Evolutionary conservation across 92 coral and sea anemone genomes (phyloP).

Genomic region (Scolanthus callimorphus): DNA sequence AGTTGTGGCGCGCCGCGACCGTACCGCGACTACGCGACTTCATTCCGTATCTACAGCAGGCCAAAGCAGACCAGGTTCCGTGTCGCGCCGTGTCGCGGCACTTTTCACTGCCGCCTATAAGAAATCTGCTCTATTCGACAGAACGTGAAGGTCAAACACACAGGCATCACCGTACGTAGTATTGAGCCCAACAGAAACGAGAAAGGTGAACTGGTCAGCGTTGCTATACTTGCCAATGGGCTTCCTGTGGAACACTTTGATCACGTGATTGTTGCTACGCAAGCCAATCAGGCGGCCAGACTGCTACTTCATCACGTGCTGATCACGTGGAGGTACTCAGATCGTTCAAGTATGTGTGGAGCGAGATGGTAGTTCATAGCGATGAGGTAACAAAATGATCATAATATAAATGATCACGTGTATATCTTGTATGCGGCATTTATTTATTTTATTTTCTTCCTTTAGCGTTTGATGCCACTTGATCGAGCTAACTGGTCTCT

Average conservation of each 20-base stretch:
- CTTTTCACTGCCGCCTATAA: no score
- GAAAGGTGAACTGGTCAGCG: background rate
- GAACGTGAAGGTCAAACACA: slow-evolving; percentile 11
- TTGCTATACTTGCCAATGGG: slow-evolving; percentile 3
- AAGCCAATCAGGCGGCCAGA: slow-evolving; percentile 14
- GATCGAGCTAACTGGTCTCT: slow-evolving; percentile 9
- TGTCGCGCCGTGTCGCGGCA: no score
- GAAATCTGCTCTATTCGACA: no score
- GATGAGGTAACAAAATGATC: no score
- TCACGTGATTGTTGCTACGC: slow-evolving; percentile 20
- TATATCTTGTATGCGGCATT: no score
- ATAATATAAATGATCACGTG: no score
- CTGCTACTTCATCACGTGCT: background rate
- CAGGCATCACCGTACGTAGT: background rate
- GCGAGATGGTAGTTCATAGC: slow-evolving; percentile 10
- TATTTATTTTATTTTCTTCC: no score
- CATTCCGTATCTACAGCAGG: no score
- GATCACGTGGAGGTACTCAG: slow-evolving; percentile 1
- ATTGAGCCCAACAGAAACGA: background rate
- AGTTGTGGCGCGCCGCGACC: no score
- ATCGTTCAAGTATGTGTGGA: slow-evolving; percentile 11
- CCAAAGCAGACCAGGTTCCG: no score
- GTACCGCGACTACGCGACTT: no score
- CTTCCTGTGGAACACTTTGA: slow-evolving; percentile 19
- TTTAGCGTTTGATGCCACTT: slow-evolving; percentile 21